Conservation (phyloP, 2,888 invertebrate genomes). For the Mesoligia furuncula region DNA sequence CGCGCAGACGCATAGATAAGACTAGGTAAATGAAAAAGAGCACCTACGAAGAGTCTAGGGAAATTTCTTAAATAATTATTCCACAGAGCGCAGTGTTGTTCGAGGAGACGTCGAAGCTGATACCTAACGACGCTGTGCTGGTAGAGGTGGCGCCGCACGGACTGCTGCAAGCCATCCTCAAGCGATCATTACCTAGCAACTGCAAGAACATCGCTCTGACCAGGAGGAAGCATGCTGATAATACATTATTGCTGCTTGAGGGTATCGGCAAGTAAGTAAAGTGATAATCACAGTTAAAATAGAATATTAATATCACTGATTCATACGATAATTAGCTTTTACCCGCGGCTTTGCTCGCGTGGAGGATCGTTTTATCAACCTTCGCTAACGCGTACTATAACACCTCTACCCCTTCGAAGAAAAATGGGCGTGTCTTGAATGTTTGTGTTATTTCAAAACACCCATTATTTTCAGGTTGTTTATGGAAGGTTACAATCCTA, state of each 20-base stretch:
- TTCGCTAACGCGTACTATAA: neutral
- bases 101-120: slow-evolving; percentile 93
- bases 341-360: neutral
- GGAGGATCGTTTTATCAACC: neutral
- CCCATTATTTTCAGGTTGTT: slow-evolving; percentile 92
- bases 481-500: slow-evolving; percentile 92
- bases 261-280: slow-evolving; percentile 85
- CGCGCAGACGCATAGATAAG: neutral
- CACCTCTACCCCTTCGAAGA: neutral
- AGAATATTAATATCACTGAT: neutral
- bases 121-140: slow-evolving; percentile 94
- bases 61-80: neutral
- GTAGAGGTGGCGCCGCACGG: slow-evolving; percentile 97
- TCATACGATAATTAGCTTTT: neutral
- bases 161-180: slow-evolving; percentile 92
- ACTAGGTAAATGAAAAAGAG: neutral
- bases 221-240: slow-evolving; percentile 92
- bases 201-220: slow-evolving; percentile 93
- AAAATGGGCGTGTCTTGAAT: neutral
- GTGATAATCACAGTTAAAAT: neutral
- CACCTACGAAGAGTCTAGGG: neutral
- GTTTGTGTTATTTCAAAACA: no score
- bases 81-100: slow-evolving; percentile 89
- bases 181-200: slow-evolving; percentile 91
- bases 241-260: slow-evolving; percentile 87